Base-by-base conservation (phyloP, 1,140 invertebrate species). In the Nephila pilipes region DNA sequence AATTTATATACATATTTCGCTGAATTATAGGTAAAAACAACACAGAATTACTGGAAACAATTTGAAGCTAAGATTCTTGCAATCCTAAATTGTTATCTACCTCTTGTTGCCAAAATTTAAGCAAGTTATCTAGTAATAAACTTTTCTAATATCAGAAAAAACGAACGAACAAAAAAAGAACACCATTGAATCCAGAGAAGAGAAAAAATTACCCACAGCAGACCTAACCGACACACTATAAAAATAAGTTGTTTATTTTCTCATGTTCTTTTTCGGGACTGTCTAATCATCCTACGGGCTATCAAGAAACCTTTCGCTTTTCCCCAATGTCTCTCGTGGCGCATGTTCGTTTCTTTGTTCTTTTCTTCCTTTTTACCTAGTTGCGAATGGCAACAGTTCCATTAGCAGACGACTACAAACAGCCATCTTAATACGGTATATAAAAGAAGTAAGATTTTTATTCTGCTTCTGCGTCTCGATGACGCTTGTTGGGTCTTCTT, bases 191-290 rank as follows among this genome's bases (percentile, higher is more conserved):
- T 69, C 29, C 25, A 1, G 2, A 32, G 29, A 22, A 25, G 65
- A 25, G 65, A 69, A 69, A 69, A 65, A 16, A 14, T 14, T 69
- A 16, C 29, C 3, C 25, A 29, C 65, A 12, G 8, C 65, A 29
- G 65, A 32, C 25, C 65, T 25, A 69, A 69, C 65, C 29, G 65
- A 54, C 79, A 81, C 79, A 54, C 38, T 18, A 16, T 54, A 81
- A 81, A 81, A 81, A 81, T 81, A 81, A 54, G 22, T n/a, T 81
- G 79, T 81, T 81, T 81, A 81, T 81, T 81, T 81, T 81, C 79
- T 1, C 69, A 16, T 75, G 36, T 85, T 29, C 55, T 58, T 85
- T 46, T 85, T 36, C 57, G 22, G 83, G n/a, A 22, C 25, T 25
- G 36, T 36, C 32, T 85, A 85, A 85, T 85, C 83, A 85, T 58